A percentile compares a stretch with the other conserved stretches of the same genome.
Conservation (phyloP, 1,140 invertebrate species). For the Temnothorax longispinosus region DNA sequence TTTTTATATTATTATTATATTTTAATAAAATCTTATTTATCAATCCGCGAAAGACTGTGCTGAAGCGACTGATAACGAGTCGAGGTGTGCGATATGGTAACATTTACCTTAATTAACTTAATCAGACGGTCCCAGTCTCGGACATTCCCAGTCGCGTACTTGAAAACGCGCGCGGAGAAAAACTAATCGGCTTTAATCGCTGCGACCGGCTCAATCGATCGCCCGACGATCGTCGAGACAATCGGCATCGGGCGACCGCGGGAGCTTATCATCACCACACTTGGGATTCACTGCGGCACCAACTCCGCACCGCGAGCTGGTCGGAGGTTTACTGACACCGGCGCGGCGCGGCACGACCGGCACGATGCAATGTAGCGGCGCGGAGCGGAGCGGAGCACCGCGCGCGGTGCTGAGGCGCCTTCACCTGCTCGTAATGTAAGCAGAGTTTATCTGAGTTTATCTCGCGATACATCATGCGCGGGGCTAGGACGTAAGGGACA, state of each 20-base stretch:
- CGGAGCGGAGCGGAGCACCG: background rate
- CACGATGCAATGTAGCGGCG: background rate
- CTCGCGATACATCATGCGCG: constrained; percentile 78
- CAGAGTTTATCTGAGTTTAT: constrained; percentile 79
- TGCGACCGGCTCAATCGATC: background rate
- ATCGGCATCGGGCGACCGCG: background rate
- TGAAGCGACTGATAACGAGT: too few relatives aligned
- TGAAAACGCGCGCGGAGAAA: background rate
- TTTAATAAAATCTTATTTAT: too few relatives aligned
- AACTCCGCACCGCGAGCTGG: constrained; percentile 77
- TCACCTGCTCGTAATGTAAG: constrained; percentile 83
- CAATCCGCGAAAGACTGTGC: too few relatives aligned
- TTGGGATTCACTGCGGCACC: background rate
- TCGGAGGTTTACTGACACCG: constrained; percentile 83
- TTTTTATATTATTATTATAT: too few relatives aligned
- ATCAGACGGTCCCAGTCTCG: background rate
- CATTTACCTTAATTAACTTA: constrained; percentile 18
- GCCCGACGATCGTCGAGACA: background rate
- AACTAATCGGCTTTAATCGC: background rate
- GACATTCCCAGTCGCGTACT: background rate
- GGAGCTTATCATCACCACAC: background rate
- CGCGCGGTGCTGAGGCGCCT: constrained; percentile 60
- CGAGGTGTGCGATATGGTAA: background rate
- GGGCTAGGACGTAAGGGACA: constrained; percentile 62
- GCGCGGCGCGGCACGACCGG: constrained; percentile 49